Evolutionary conservation across 2,113 vertebrate species (phyloP).

Genomic region (Sinocyclocheilus anshuiensis): DNA sequence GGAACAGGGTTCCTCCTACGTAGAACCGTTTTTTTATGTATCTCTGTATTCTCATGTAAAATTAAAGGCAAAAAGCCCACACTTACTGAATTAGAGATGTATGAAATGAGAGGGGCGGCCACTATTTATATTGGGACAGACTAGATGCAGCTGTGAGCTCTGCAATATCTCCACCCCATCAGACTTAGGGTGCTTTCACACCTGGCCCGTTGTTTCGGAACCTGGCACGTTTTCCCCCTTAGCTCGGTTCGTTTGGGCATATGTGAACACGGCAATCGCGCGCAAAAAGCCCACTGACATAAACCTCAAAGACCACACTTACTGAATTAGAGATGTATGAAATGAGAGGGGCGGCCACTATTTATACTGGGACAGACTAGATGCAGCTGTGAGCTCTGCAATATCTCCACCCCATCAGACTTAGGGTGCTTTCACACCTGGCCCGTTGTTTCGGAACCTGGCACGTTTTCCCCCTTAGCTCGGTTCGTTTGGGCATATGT

Average conservation of each 20-base stretch:
- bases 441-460: no score
- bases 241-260: no score
- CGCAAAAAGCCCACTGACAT: background rate
- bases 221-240: no score
- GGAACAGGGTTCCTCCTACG: background rate
- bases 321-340: constrained; percentile 24
- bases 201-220: no score
- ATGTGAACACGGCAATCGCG: no score
- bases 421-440: no score
- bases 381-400: background rate
- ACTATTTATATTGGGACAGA: background rate
- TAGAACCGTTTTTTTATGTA: background rate
- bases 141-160: constrained; percentile 1
- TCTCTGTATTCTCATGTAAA: background rate
- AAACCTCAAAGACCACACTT: background rate
- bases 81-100: constrained; percentile 10
- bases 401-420: background rate
- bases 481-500: no score
- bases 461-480: no score
- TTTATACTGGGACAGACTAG: background rate
- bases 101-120: background rate
- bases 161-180: background rate
- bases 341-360: background rate
- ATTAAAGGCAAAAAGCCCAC: constrained; percentile 18
- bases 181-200: background rate